Evolutionary conservation across 2,797 vertebrate genomes (phyloP), one percentile per base, ranked within the genome.

Genomic region (Enteromius treurensis): DNA sequence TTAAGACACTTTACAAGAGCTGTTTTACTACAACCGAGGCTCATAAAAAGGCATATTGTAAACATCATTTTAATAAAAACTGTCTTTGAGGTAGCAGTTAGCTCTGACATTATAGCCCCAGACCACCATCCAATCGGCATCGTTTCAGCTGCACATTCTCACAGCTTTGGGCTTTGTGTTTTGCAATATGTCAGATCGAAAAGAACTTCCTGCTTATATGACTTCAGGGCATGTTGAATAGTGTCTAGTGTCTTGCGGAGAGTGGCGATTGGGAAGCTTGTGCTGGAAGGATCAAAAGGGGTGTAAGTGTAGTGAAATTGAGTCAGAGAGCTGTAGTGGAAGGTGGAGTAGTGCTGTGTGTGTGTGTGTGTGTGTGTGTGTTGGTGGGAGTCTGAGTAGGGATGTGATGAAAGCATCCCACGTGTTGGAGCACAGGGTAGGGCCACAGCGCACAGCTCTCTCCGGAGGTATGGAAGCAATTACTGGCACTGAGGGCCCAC

Each of bases 391-490:
- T 84, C 69, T 81, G 82, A 81, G 82, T 79, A 75, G 79, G 82
- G 75, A 77, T 69, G 79, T 85, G 79, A 81, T 77, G 84, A 85
- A 85, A 81, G 68, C 60, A 58, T 77, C 65, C 79, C 77, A 79
- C 74, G 86, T 80, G 84, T 86, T 81, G 70, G 68, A 78, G 79
- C 80, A 55, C 67, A 78, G 79, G 85, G 69, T 77, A 74, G 79
- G 83, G 79, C 82, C 86, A 77, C 49, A 84, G 85, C 58, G 55
- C 69, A 82, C 53, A 79, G 80, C 80, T 83, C 88, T 89, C 86
- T 60, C 70, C 14, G 86, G 92, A 92, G 94, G 93, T 96, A 97
- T 97, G 96, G 96, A 97, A 97, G 95, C 95, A 98, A 97, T 98
- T 98, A 98, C 94, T 96, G 96, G 95, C 95, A 95, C 90, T 85